Conservation (phyloP, 92 coral and sea anemone genomes). For the Ricordea florida region DNA sequence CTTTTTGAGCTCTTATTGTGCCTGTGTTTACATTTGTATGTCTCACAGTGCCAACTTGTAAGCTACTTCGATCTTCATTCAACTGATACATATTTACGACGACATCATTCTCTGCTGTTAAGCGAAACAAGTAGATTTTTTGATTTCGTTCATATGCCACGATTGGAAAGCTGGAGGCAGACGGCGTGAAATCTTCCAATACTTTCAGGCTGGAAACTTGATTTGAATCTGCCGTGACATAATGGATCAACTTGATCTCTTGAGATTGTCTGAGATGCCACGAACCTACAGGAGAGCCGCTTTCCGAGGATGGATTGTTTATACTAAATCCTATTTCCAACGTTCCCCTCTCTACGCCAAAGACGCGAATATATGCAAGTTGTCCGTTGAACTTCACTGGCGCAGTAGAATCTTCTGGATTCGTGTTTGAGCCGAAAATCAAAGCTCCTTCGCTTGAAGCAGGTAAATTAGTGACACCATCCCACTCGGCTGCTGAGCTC, state of each 20-base stretch:
- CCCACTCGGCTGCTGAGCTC: not conserved
- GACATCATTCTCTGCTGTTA: not conserved
- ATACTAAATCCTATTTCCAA: not conserved
- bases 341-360: not conserved
- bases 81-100: not conserved
- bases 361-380: not conserved
- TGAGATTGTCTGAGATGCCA: conserved; percentile 6
- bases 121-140: not conserved
- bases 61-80: not conserved
- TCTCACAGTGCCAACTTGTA: not conserved
- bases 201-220: not conserved
- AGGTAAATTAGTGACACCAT: not conserved
- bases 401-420: not conserved
- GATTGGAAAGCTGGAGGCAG: not conserved
- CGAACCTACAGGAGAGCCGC: not conserved
- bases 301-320: too few relatives aligned
- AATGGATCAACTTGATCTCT: not conserved
- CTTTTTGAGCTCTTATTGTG: not conserved
- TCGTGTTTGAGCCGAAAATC: conserved; percentile 5
- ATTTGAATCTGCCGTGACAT: not conserved
- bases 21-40: not conserved
- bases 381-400: not conserved
- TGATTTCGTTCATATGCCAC: not conserved
- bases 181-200: not conserved
- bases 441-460: not conserved